Percentiles rank a stretch among this genome's conserved stretches.
phyloP scores from a whole-genome alignment of 2,113 vertebrate genomes.

The Rhadina sibilatrix region DNA sequence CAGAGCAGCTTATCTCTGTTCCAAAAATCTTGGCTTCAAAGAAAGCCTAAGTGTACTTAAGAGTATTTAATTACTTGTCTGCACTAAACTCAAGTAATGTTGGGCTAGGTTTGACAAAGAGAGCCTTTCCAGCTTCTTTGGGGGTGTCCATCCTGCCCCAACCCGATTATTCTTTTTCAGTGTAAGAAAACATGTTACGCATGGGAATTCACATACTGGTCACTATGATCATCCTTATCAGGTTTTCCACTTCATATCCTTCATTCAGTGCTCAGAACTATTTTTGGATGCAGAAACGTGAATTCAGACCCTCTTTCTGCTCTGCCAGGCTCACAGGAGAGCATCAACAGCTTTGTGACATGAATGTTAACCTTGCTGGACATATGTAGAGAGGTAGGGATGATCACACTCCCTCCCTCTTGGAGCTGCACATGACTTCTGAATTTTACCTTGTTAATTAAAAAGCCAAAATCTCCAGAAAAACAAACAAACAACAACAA shows the following conservation, averaged over 20 bases:
- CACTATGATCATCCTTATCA: neutral
- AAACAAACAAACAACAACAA: neutral
- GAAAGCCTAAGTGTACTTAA: neutral
- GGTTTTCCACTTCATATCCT: neutral
- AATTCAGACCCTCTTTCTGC: neutral
- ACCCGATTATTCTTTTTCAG: neutral
- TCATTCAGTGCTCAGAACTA: neutral
- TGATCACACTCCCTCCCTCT: neutral
- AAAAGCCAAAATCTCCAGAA: neutral
- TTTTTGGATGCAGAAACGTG: neutral
- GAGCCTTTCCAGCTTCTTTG: neutral
- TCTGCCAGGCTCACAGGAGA: neutral
- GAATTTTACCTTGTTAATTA: neutral
- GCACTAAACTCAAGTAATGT: neutral
- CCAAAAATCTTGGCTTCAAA: neutral
- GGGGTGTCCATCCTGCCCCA: neutral
- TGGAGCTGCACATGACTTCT: neutral
- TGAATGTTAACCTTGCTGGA: neutral
- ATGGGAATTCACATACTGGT: neutral
- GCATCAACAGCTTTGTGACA: neutral
- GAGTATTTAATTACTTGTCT: neutral
- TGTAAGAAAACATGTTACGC: neutral
- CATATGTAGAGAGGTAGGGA: neutral
- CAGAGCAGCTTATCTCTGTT: neutral
- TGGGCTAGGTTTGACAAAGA: neutral